A percentile compares a stretch with the other conserved stretches of the same genome.
These are phyloP conservation scores for Tyrannus savana DNA, from an alignment of 2,113 vertebrate genomes.

Conservation along the genomic window DNA sequence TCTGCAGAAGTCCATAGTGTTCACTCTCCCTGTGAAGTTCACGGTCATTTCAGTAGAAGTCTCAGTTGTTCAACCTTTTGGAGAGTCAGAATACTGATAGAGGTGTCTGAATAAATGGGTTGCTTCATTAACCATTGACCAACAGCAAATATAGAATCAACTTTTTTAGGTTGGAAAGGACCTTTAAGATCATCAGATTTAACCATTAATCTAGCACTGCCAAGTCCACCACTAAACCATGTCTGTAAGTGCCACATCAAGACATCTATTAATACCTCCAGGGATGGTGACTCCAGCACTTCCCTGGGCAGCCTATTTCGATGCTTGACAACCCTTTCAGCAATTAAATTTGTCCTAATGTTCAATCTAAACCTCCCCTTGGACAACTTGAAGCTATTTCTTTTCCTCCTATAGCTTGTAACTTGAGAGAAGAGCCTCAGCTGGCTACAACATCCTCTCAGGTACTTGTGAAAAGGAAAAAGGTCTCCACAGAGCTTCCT, in stretches of 20 bases:
- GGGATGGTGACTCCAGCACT: neutral
- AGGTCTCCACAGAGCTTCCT: neutral
- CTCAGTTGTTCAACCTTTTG: neutral
- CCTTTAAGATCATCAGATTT: neutral
- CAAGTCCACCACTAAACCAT: neutral
- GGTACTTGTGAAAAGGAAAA: rapidly evolving
- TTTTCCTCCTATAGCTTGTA: neutral
- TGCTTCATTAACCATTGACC: neutral
- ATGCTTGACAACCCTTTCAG: rapidly evolving
- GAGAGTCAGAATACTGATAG: neutral
- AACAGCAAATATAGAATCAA: neutral
- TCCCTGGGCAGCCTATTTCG: neutral
- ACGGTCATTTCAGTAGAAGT: neutral
- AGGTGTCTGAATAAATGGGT: neutral
- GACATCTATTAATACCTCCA: neutral
- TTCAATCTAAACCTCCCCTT: neutral
- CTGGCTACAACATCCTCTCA: neutral
- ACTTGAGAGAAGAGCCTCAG: neutral
- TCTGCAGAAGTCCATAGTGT: neutral
- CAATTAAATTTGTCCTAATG: neutral
- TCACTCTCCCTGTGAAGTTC: neutral
- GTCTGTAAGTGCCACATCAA: rapidly evolving
- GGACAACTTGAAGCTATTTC: neutral
- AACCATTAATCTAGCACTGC: neutral
- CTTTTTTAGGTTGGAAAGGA: neutral